A percentile compares a stretch with the other conserved stretches of the same genome.
Conservation (phyloP, 2,113 vertebrate genomes). For the Clarias magur region DNA sequence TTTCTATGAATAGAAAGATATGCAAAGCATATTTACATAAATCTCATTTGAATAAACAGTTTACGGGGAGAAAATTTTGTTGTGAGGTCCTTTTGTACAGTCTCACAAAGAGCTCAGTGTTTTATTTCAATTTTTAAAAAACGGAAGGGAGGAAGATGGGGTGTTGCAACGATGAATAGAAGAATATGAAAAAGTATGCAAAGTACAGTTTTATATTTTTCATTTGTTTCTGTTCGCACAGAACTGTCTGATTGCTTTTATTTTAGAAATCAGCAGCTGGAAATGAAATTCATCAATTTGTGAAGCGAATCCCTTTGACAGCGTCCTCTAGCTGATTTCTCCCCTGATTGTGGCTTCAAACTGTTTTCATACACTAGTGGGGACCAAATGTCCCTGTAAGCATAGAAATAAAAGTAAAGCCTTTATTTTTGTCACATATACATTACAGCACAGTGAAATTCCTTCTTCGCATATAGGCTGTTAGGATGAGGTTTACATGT, state of each 20-base stretch:
- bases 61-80: neutral
- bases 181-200: neutral
- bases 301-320: neutral
- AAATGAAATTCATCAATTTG: neutral
- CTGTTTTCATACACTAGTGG: neutral
- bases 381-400: neutral
- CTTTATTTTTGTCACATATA: too few species aligned
- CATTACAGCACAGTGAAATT: too few species aligned
- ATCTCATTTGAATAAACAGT: neutral
- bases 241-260: neutral
- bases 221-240: too few species aligned
- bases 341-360: neutral
- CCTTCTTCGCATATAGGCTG: too few species aligned
- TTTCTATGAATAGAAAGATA: neutral
- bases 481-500: too few species aligned
- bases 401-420: too few species aligned
- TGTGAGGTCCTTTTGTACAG: too few species aligned
- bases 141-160: neutral
- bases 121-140: too few species aligned
- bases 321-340: neutral
- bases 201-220: neutral
- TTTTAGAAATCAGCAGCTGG: neutral
- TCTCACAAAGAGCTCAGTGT: too few species aligned
- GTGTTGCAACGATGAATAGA: neutral
- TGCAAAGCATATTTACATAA: neutral